Evolutionary conservation across 2,797 vertebrate genomes (phyloP).

Genomic region (Paedocypris micromegethes): DNA sequence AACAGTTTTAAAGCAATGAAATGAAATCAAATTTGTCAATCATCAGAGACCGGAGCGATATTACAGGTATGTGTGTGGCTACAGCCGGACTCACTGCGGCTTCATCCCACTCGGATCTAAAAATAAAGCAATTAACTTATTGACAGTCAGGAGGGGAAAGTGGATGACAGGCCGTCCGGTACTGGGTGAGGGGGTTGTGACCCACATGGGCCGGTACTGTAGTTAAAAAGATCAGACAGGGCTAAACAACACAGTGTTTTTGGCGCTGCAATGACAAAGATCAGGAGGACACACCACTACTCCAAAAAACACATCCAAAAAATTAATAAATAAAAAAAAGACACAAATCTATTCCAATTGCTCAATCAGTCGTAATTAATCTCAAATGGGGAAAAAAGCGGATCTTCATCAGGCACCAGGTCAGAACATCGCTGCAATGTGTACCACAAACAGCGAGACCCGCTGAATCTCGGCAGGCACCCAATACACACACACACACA

Average conservation of each 20-base stretch:
- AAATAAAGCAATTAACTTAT: constrained; percentile 77
- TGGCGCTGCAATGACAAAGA: too few relatives aligned
- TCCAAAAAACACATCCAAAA: too few relatives aligned
- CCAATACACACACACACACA: constrained; percentile 47
- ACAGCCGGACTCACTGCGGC: constrained; percentile 26
- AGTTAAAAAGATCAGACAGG: constrained; percentile 20
- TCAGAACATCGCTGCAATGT: too few relatives aligned
- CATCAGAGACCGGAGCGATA: constrained; percentile 15
- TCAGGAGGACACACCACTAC: too few relatives aligned
- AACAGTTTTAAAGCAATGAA: not conserved
- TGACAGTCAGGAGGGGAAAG: constrained; percentile 64
- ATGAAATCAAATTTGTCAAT: constrained; percentile 11
- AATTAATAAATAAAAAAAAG: too few relatives aligned
- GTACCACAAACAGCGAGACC: constrained; percentile 33
- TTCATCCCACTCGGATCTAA: constrained; percentile 45
- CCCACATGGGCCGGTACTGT: constrained; percentile 51
- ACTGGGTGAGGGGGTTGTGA: constrained; percentile 64
- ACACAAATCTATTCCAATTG: too few relatives aligned
- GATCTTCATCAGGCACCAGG: too few relatives aligned
- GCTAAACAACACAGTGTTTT: too few relatives aligned
- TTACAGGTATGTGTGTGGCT: constrained; percentile 34
- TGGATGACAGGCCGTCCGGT: constrained; percentile 65
- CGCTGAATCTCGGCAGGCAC: constrained; percentile 47
- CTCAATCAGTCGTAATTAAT: too few relatives aligned
- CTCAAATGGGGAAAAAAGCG: too few relatives aligned